Percentiles rank a stretch among this genome's conserved stretches.
Evolutionary conservation across 2,113 vertebrate genomes (phyloP).

Genomic region (Typhlomys cinereus): DNA sequence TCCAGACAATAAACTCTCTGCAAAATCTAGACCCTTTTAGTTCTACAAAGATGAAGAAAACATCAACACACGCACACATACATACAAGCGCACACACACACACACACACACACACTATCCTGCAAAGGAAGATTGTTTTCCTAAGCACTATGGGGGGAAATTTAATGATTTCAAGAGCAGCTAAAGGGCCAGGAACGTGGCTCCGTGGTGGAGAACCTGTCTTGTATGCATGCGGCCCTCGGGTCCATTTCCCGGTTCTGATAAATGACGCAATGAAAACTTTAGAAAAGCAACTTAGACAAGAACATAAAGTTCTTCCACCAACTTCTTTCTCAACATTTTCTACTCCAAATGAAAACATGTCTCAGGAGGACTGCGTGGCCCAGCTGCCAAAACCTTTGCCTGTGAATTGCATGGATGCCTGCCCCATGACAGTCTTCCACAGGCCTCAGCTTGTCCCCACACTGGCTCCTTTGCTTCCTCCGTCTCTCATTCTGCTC

Average conservation of each 20-base stretch:
- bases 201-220: neutral
- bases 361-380: neutral
- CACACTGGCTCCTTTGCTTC: neutral
- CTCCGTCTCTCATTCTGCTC: neutral
- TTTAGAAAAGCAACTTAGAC: neutral
- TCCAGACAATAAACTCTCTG: neutral
- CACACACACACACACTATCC: neutral
- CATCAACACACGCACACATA: neutral
- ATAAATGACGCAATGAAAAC: neutral
- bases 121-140: neutral
- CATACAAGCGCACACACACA: too few relatives aligned
- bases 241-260: neutral
- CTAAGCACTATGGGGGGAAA: too few relatives aligned
- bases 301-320: neutral
- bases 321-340: neutral
- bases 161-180: neutral
- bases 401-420: neutral
- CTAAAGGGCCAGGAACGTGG: neutral
- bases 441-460: conserved; percentile 47
- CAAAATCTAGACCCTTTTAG: neutral
- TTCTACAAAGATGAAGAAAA: conserved; percentile 19
- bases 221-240: neutral
- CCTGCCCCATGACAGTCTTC: conserved; percentile 28
- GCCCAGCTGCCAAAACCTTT: neutral
- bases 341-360: conserved; percentile 3